Evolutionary conservation across 1,140 invertebrate species (phyloP).

Genomic region (Anthonomus grandis): DNA sequence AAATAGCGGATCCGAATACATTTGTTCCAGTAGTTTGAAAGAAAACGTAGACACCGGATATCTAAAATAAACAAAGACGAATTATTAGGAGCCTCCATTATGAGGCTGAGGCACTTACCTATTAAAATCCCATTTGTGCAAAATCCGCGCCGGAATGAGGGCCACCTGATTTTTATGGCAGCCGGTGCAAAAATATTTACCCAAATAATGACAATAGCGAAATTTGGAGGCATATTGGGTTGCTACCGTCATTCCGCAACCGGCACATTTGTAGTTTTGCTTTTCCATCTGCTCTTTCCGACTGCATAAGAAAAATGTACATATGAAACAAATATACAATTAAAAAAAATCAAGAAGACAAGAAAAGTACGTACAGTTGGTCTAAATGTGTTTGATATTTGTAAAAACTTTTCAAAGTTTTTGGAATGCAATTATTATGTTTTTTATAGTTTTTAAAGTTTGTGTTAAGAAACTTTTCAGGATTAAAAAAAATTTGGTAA

Average conservation of each 20-base stretch:
- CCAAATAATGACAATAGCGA: slow-evolving; percentile 82
- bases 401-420: too few relatives aligned
- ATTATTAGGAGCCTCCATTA: background rate
- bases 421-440: too few relatives aligned
- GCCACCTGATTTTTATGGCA: slow-evolving; percentile 78
- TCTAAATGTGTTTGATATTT: too few relatives aligned
- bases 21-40: slow-evolving; percentile 71
- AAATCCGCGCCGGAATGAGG: slow-evolving; percentile 73
- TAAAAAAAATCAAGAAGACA: too few relatives aligned
- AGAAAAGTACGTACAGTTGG: too few relatives aligned
- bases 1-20: slow-evolving; percentile 76
- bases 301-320: too few relatives aligned
- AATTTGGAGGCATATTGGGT: slow-evolving; percentile 67
- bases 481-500: too few relatives aligned
- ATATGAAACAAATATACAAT: too few relatives aligned
- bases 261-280: slow-evolving; percentile 81
- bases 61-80: slow-evolving; percentile 47
- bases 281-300: slow-evolving; percentile 63
- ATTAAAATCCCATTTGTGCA: slow-evolving; percentile 71
- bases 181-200: slow-evolving; percentile 84
- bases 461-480: too few relatives aligned
- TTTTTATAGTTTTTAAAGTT: too few relatives aligned
- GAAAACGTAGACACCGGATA: slow-evolving; percentile 83
- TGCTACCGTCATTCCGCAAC: slow-evolving; percentile 79
- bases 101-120: slow-evolving; percentile 55